A percentile compares a stretch with the other conserved stretches of the same genome.
Conservation (phyloP, 2,888 invertebrate genomes). For the Machimus rusticus region DNA sequence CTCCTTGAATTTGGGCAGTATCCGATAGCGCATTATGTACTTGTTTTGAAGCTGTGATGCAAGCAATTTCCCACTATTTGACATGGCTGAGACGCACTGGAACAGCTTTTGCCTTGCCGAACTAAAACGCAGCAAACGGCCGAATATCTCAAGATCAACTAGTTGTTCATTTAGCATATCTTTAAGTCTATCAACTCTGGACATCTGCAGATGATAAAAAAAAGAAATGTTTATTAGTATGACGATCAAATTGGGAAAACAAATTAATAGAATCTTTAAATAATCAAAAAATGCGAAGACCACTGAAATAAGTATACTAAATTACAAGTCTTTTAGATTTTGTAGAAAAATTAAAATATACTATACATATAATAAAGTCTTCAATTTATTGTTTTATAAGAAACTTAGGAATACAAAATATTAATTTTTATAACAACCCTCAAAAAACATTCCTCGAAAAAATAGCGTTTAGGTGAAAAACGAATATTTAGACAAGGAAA, state of each 20-base stretch:
- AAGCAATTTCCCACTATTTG: slow-evolving; percentile 56
- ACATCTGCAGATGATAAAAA: slow-evolving; percentile 54
- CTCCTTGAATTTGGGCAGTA: slow-evolving; percentile 47
- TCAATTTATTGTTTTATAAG: no score
- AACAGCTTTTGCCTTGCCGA: slow-evolving; percentile 60
- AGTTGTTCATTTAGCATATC: slow-evolving; percentile 59
- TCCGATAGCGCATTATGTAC: slow-evolving; percentile 52
- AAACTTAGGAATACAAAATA: no score
- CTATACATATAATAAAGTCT: no score
- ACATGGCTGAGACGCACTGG: slow-evolving; percentile 56
- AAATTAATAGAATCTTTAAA: neutral
- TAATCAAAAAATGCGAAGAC: no score
- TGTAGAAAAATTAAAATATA: no score
- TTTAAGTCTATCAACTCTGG: slow-evolving; percentile 54
- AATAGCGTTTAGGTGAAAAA: no score
- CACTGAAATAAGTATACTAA: no score
- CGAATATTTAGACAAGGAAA: no score
- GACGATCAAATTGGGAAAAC: neutral
- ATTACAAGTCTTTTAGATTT: no score
- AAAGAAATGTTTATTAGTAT: neutral
- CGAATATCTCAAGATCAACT: slow-evolving; percentile 57
- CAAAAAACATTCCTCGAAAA: no score
- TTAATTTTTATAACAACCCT: no score
- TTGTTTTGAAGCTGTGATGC: slow-evolving; percentile 55
- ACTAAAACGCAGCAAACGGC: slow-evolving; percentile 56